Percentiles rank a stretch among this genome's conserved stretches.
Evolutionary conservation across 35 echinoderm and acorn worm species (phyloP).

Genomic region (Lytechinus variegatus): DNA sequence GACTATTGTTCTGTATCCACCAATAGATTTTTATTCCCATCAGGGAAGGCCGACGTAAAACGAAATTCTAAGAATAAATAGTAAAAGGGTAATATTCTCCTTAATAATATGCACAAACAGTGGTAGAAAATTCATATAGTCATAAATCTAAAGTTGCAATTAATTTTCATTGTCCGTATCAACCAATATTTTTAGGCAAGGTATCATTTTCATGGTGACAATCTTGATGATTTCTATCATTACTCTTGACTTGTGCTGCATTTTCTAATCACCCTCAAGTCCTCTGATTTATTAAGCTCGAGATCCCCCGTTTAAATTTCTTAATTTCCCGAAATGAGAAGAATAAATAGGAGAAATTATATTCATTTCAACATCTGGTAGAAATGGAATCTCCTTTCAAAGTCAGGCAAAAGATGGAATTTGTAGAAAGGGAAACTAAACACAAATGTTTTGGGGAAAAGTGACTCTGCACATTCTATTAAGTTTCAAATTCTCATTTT

Average conservation of each 20-base stretch:
- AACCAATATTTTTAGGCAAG: background rate
- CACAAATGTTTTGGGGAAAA: background rate
- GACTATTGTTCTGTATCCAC: too few species aligned
- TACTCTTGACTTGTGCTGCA: background rate
- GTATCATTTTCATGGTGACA: background rate
- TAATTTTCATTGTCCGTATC: background rate
- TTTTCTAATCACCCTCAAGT: background rate
- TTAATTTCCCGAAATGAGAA: background rate
- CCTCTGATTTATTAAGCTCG: background rate
- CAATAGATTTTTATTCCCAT: too few species aligned
- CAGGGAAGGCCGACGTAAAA: too few species aligned
- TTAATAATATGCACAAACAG: too few species aligned
- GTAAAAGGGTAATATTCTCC: too few species aligned
- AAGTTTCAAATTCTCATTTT: conserved; percentile 6
- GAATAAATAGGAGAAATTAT: conserved; percentile 21
- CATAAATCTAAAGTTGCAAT: background rate
- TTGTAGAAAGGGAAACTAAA: background rate
- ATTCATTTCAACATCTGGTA: background rate
- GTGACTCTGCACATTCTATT: background rate
- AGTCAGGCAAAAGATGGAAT: background rate
- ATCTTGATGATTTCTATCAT: background rate
- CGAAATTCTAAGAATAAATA: too few species aligned
- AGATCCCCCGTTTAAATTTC: background rate
- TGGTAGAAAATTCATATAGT: too few species aligned
- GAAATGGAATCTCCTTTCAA: background rate